Conservation (phyloP, 2,797 vertebrate species). For the Melanotaenia trifasciata region DNA sequence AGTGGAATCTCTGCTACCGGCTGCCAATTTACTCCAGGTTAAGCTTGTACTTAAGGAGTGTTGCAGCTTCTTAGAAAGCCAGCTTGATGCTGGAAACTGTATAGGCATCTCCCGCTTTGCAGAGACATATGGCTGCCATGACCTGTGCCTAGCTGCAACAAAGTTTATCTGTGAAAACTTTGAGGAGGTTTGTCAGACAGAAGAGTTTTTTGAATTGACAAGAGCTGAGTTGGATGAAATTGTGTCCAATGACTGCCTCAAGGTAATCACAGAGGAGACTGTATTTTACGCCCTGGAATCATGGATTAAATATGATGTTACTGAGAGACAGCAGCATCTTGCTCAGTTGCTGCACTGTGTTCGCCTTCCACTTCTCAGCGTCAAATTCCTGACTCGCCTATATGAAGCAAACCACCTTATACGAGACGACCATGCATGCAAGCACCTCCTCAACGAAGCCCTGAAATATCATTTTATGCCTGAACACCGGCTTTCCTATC, state of each 20-base stretch:
- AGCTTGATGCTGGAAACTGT: conserved; percentile 97
- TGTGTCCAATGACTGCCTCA: conserved; percentile 96
- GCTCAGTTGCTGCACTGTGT: conserved; percentile 95
- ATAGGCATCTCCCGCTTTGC: conserved; percentile 98
- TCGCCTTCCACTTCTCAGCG: conserved; percentile 95
- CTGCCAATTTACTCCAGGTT: conserved; percentile 97
- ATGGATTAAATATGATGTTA: conserved; percentile 97
- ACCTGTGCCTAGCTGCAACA: conserved; percentile 93
- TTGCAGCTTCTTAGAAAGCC: conserved; percentile 95
- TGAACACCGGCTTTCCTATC: conserved; percentile 96
- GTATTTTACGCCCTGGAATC: conserved; percentile 96
- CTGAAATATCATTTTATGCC: conserved; percentile 99
- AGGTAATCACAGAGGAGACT: conserved; percentile 94
- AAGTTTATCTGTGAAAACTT: conserved; percentile 98
- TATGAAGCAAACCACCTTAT: conserved; percentile 99
- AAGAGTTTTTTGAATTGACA: conserved; percentile 97
- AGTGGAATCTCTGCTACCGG: conserved; percentile 95
- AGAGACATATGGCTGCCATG: conserved; percentile 96
- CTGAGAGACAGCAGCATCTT: conserved; percentile 94
- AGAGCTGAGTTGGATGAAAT: conserved; percentile 95
- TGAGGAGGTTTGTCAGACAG: conserved; percentile 95
- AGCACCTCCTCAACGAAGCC: conserved; percentile 97
- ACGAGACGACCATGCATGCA: conserved; percentile 96
- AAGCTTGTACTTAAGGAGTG: conserved; percentile 98
- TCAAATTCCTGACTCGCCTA: conserved; percentile 95